These are phyloP conservation scores for Vesta saturnalis DNA, from an alignment of 2,888 invertebrate genomes.

Conservation along the genomic window DNA sequence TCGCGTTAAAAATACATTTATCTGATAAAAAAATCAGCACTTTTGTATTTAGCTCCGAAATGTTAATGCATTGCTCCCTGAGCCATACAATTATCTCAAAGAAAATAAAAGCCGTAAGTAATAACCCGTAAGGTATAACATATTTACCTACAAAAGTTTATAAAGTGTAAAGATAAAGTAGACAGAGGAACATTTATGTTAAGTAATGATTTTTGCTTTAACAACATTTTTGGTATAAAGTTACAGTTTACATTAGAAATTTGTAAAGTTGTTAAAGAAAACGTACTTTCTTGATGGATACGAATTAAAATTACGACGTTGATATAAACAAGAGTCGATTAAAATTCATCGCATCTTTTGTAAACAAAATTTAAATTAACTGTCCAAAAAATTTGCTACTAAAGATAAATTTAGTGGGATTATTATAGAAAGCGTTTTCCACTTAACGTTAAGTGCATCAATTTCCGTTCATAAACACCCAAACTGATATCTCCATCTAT, in stretches of 20 bases:
- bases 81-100: no score
- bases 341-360: constrained; percentile 54
- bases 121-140: no score
- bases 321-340: constrained; percentile 54
- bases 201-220: no score
- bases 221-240: no score
- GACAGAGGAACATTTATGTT: no score
- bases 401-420: constrained; percentile 61
- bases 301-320: constrained; percentile 50
- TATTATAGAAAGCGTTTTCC: constrained; percentile 60
- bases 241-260: constrained; percentile 16
- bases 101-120: no score
- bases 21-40: no score
- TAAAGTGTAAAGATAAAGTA: no score
- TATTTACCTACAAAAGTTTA: no score
- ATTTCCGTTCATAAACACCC: constrained; percentile 59
- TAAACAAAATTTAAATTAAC: constrained; percentile 58
- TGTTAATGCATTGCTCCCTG: no score
- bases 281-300: constrained; percentile 34
- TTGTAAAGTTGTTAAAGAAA: constrained; percentile 16
- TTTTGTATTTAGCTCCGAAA: no score
- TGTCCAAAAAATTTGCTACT: constrained; percentile 52
- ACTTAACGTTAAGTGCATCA: constrained; percentile 60
- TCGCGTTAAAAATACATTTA: no score
- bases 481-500: constrained; percentile 39